These are phyloP conservation scores for Panagrolaimus sp. DNA, from an alignment of 1,140 invertebrate species.

Conservation along the genomic window DNA sequence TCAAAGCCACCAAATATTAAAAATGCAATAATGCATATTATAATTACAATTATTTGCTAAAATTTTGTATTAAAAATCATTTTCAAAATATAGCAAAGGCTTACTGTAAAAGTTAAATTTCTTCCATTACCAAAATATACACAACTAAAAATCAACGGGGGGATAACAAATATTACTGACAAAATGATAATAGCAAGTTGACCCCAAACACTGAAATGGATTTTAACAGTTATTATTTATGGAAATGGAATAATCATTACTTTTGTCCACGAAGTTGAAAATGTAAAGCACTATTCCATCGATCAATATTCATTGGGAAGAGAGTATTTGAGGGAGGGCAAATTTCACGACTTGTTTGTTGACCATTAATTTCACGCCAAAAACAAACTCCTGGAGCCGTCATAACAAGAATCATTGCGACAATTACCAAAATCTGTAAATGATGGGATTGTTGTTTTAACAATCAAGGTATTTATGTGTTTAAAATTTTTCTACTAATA, in stretches of 20 bases:
- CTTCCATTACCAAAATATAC: conserved; percentile 47
- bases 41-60: conserved; percentile 50
- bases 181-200: conserved; percentile 57
- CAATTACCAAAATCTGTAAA: conserved; percentile 47
- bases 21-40: conserved; percentile 49
- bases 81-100: not conserved
- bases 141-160: conserved; percentile 52
- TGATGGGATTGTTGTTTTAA: too few species aligned
- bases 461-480: too few species aligned
- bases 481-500: too few species aligned
- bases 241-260: conserved; percentile 26
- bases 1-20: conserved; percentile 56
- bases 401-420: conserved; percentile 53
- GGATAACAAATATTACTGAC: conserved; percentile 47
- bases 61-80: conserved; percentile 4
- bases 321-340: conserved; percentile 51
- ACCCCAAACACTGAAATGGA: conserved; percentile 53
- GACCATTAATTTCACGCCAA: conserved; percentile 55
- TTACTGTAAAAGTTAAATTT: conserved; percentile 35
- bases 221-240: not conserved
- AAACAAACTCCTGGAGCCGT: conserved; percentile 57
- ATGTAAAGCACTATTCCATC: conserved; percentile 56
- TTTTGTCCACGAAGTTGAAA: conserved; percentile 56
- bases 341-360: conserved; percentile 54
- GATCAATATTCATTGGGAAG: conserved; percentile 58